These are phyloP conservation scores for Choristoneura fumiferana DNA, from an alignment of 1,140 invertebrate species.

Conservation along the genomic window DNA sequence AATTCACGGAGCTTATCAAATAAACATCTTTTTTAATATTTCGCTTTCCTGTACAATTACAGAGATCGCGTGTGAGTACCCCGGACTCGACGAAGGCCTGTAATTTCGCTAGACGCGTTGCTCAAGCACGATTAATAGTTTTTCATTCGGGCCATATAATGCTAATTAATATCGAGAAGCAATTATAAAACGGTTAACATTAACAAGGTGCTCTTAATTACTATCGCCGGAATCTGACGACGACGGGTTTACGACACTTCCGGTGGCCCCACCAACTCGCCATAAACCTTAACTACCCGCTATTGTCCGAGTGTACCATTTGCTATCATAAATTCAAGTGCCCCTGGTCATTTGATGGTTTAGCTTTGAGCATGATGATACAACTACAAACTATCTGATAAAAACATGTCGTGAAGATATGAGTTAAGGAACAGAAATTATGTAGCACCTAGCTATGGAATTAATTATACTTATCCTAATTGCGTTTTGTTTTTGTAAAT, in stretches of 20 bases:
- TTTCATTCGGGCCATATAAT: slow-evolving; percentile 23
- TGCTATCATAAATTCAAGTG: slow-evolving; percentile 45
- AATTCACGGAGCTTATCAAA: background rate
- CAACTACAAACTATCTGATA: slow-evolving; percentile 24
- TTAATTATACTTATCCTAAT: no score
- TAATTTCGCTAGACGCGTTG: slow-evolving; percentile 6
- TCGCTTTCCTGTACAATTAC: slow-evolving; percentile 17
- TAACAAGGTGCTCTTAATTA: slow-evolving; percentile 70
- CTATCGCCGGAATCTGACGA: slow-evolving; percentile 64
- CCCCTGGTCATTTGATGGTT: slow-evolving; percentile 29
- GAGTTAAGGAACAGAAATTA: no score
- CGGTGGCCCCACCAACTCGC: slow-evolving; percentile 42
- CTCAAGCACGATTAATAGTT: background rate
- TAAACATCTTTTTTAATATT: slow-evolving; percentile 13
- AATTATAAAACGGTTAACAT: slow-evolving; percentile 69
- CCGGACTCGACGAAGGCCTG: background rate
- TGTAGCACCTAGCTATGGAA: no score
- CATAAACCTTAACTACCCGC: slow-evolving; percentile 47
- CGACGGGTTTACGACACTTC: slow-evolving; percentile 64
- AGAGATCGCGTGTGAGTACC: slow-evolving; percentile 3
- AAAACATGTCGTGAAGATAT: background rate
- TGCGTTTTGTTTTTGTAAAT: no score
- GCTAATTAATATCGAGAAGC: slow-evolving; percentile 56
- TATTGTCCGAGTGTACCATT: slow-evolving; percentile 55
- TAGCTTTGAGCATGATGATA: slow-evolving; percentile 33